Evolutionary conservation across 2,888 invertebrate species (phyloP), one percentile per base, ranked within the genome.

Genomic region (Hoplodrina ambigua): DNA sequence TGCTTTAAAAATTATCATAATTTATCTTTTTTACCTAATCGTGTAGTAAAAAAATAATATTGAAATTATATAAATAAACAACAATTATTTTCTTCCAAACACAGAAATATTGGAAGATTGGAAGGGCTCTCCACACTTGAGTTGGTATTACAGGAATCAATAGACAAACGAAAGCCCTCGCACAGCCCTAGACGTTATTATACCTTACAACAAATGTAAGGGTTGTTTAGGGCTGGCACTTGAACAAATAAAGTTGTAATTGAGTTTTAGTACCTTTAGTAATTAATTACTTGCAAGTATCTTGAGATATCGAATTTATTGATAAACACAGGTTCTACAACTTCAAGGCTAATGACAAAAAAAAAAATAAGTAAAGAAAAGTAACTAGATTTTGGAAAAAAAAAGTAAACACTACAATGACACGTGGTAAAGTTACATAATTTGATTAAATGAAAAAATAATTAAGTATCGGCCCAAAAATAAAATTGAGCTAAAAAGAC

Each of bases 161-260:
- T 81, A 84, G 66, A 64, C 66, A 71, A 72, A 81, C 66, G 59
- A 67, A 81, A 72, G 55, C 72, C 69, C 64, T 71, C 60, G n/a
- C 70, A 78, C 30, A 75, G 61, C 72, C 64, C 75, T 75, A 63
- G 71, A 70, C 59, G 70, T 69, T 78, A 80, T 74, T 72, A 80
- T 83, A 82, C 62, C 74, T 66, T 65, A 73, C 69, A 78, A 76
- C 63, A 75, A 84, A 74, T 57, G 75, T 52, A 57, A 72, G 64
- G 67, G 66, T 30, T 61, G 20, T 1, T 4, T 50, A 67, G 71
- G 66, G 61, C 4, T 59, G 50, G 17, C 65, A 62, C 72, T 20
- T 11, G 2, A 19, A 15, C 33, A 15, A 64, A 54, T 7, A 44
- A 41, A 55, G 2, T 11, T 1, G 15, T 13, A 15, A 33, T 11